These are phyloP conservation scores for Dasysyrphus albostriatus DNA, from an alignment of 2,888 invertebrate genomes.

Conservation along the genomic window DNA sequence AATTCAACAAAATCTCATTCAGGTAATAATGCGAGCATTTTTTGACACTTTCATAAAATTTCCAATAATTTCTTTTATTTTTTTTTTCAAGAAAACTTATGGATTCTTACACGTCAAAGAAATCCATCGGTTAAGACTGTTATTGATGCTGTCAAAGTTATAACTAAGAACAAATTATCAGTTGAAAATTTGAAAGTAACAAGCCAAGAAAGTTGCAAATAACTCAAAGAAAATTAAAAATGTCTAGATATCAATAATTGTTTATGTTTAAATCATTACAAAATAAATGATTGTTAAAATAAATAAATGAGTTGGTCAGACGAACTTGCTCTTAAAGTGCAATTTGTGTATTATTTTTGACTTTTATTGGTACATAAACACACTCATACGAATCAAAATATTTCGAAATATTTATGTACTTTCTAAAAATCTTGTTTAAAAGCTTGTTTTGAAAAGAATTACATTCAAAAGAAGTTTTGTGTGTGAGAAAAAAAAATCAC, in stretches of 20 bases:
- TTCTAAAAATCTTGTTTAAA: no score
- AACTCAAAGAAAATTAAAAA: neutral
- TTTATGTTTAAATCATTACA: neutral
- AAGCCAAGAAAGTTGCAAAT: constrained; percentile 34
- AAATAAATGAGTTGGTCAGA: no score
- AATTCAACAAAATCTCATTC: neutral
- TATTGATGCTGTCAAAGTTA: constrained; percentile 36
- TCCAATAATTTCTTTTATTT: neutral
- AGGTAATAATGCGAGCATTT: neutral
- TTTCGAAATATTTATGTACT: no score
- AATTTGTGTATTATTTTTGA: no score
- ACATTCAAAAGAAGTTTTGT: no score
- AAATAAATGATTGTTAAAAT: no score
- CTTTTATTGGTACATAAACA: no score
- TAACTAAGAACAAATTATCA: constrained; percentile 34
- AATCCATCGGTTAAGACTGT: constrained; percentile 42
- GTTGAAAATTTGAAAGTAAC: constrained; percentile 43
- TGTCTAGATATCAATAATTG: neutral
- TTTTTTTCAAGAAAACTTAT: constrained; percentile 47
- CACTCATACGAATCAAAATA: no score
- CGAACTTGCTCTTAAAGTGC: no score
- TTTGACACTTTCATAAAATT: neutral
- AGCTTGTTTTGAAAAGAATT: no score
- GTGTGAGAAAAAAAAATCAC: no score
- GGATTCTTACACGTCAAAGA: constrained; percentile 49